These are phyloP conservation scores for Stegodyphus mimosarum DNA, from an alignment of 1,140 invertebrate species.

Conservation along the genomic window DNA sequence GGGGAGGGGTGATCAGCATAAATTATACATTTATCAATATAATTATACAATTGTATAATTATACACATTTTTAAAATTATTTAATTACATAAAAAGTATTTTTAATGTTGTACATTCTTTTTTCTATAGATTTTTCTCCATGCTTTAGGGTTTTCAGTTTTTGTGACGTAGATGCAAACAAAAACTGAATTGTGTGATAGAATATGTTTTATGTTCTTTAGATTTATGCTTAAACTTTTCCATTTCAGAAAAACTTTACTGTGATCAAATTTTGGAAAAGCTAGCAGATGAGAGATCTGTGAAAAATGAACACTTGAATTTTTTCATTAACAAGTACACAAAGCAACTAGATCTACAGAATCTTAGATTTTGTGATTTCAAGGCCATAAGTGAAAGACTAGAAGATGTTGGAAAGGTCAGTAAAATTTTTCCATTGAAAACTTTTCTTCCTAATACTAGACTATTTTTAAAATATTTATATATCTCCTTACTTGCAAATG, in stretches of 20 bases:
- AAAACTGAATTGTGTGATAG: no score
- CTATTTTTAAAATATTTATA: not conserved
- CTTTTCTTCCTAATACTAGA: not conserved
- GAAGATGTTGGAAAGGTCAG: slow-evolving; percentile 41
- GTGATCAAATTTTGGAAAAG: slow-evolving; percentile 8
- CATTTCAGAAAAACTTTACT: slow-evolving; percentile 26
- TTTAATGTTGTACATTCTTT: no score
- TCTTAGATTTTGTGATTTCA: slow-evolving; percentile 26
- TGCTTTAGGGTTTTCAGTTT: no score
- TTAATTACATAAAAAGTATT: no score
- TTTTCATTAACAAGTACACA: slow-evolving; percentile 33
- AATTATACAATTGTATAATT: no score
- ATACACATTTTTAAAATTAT: no score
- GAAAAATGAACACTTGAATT: slow-evolving; percentile 32
- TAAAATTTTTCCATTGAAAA: not conserved
- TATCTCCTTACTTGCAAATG: not conserved
- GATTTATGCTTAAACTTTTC: no score
- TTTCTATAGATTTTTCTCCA: no score
- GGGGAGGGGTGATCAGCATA: no score
- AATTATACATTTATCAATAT: no score
- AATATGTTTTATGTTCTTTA: no score
- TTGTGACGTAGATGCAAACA: no score
- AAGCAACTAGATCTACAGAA: slow-evolving; percentile 12
- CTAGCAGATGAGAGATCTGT: not conserved
- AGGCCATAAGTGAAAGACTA: slow-evolving; percentile 33